Conservation (phyloP, 2,113 vertebrate genomes). For the Terrapene triunguis region DNA sequence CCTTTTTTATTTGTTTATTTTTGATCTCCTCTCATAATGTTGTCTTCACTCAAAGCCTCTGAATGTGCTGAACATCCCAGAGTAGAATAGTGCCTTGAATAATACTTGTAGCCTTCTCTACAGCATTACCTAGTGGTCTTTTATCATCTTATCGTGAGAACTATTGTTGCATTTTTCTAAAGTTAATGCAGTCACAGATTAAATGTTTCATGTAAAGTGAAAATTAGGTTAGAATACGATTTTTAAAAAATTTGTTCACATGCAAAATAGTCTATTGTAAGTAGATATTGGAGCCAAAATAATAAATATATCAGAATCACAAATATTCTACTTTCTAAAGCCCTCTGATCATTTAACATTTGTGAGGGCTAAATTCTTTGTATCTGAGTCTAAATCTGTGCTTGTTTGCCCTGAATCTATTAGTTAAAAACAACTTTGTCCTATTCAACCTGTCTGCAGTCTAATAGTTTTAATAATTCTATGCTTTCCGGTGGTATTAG, state of each 20-base stretch:
- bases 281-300: background rate
- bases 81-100: slow-evolving; percentile 15
- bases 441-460: background rate
- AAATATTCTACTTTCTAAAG: slow-evolving; percentile 20
- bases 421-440: too few species aligned
- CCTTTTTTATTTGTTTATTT: slow-evolving; percentile 8
- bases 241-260: background rate
- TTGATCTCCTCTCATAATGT: background rate
- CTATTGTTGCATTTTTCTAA: background rate
- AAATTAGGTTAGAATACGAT: background rate
- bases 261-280: background rate
- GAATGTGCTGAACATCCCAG: slow-evolving; percentile 9
- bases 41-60: background rate
- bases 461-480: background rate
- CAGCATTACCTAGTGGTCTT: background rate
- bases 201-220: background rate
- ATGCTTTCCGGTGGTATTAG: background rate
- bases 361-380: background rate
- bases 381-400: slow-evolving; percentile 21
- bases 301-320: background rate
- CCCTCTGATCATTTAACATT: background rate
- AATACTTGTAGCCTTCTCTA: slow-evolving; percentile 24
- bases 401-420: slow-evolving; percentile 4
- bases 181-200: background rate
- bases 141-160: background rate